Base-by-base conservation (phyloP, 2,113 vertebrate species). In the Centrocercus urophasianus region DNA sequence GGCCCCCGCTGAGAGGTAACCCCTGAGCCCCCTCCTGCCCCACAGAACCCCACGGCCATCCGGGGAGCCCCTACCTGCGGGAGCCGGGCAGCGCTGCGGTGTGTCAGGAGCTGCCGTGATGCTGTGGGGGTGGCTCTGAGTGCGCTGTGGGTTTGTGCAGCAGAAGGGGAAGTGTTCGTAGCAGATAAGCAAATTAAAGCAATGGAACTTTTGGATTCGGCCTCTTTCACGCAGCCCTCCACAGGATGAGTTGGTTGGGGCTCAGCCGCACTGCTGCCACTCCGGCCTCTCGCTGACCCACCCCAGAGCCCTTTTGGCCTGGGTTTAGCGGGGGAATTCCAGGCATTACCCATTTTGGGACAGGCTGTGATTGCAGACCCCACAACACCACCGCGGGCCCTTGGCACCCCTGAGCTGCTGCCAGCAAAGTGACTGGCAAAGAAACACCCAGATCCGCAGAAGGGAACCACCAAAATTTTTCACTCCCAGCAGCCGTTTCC, bases 131-230 rank as follows among this genome's bases (percentile, higher is more conserved):
- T 38, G 34, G 64, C 22, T 64, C 64, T 25, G 42, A 13, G 47
- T 28, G 48, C 1, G 1, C 21, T 1, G 27, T 2, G 0, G 28
- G 17, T 7, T 19, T 6, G 3, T 17, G 52, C 4, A 0, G 47
- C 45, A 63, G 61, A 38, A 61, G n/a, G 36, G 67, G 79, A 92
- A 88, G 66, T 73, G 66, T 24, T 48, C 2, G 1, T 32, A 73
- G 73, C 67, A 38, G 73, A 79, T 47, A 10, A 79, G 61, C 34
- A 38, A n/a, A 88, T 34, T 34, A 67, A 66, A 79, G 56, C 25
- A 7, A 54, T 40, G 21, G 17, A 54, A 4, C 13, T 67, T 67
- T 57, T 11, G 24, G 1, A 63, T 38, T 52, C 47, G 27, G 52
- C 8, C 52, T 16, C 52, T 54, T 17, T 17, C 52, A 28, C 9